Evolutionary conservation across 2,888 invertebrate species (phyloP).

Genomic region (Antitype chi): DNA sequence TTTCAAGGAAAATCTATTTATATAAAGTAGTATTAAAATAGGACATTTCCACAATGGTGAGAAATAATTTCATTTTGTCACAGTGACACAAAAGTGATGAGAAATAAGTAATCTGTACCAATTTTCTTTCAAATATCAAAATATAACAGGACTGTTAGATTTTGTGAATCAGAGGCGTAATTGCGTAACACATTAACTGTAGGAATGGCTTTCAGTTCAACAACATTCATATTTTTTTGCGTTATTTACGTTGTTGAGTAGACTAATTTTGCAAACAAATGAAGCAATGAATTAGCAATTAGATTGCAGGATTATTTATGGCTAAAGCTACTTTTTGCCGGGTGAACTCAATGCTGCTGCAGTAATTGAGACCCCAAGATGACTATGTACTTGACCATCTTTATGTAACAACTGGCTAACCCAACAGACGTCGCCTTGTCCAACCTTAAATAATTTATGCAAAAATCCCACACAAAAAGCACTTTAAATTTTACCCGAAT

Average conservation of each 20-base stretch:
- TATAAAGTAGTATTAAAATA: background rate
- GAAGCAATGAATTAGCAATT: no score
- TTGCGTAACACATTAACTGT: no score
- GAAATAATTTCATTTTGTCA: background rate
- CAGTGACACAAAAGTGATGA: background rate
- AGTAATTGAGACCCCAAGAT: background rate
- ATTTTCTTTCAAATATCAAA: background rate
- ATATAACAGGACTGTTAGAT: no score
- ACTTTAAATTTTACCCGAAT: background rate
- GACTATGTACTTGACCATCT: background rate
- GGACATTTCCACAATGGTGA: background rate
- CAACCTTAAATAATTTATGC: background rate
- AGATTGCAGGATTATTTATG: background rate
- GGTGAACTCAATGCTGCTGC: background rate
- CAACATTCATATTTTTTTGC: no score
- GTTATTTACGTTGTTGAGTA: no score
- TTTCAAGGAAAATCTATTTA: background rate
- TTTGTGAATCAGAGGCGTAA: no score
- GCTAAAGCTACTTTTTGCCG: background rate
- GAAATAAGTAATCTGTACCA: background rate
- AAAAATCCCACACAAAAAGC: background rate
- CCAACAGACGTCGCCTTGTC: no score
- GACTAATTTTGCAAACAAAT: no score
- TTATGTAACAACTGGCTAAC: background rate
- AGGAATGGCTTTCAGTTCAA: no score